Base-by-base conservation (phyloP, 2,113 vertebrate species). In the Stercorarius parasiticus region DNA sequence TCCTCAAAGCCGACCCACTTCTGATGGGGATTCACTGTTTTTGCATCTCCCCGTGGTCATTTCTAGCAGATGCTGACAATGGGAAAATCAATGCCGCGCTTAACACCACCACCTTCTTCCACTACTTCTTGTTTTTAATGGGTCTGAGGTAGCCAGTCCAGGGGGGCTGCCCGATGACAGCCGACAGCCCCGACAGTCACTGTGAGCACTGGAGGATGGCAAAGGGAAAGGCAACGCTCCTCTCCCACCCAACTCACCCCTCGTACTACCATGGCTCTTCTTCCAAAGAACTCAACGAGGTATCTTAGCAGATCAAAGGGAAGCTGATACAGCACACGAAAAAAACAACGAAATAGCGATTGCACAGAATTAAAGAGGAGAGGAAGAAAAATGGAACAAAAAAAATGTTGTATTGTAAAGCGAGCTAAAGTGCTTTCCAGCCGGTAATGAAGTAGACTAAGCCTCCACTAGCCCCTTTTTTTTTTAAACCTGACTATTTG, bases 321-420 rank as follows among this genome's bases (percentile, higher is more conserved):
- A 81, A 64, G 69, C 53, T 25, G 64, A 66, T 13, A 40, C 6
- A 8, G 6, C 40, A 66, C 26, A 43, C 36, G 40, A 78, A 74
- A 88, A 80, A 80, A 22, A 22, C 19, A n/a, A 11, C 2, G 5
- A 40, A 59, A 43, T 8, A 6, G 40, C 0, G 0, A 67, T 19
- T 34, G 40, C n/a, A 70, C 2, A 55, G 64, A 73, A 47, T 36
- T 53, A 26, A 73, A 86, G 27, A 14, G 26, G 32, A 53, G 26
- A 32, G 19, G 9, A 74, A 79, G 29, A 47, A 59, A 65, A 18
- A 32, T 3, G 22, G 40, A 83, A 45, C 14, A n/a, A 56, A 71
- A 55, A 34, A 38, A 16, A 43, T 4, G 29, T 1, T 67, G 29
- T 23, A 42, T 7, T 42, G 29, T 34, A 64, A 82, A 93, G 45